Conservation (phyloP, 2,888 invertebrate genomes). For the Sabellastarte sp. region DNA sequence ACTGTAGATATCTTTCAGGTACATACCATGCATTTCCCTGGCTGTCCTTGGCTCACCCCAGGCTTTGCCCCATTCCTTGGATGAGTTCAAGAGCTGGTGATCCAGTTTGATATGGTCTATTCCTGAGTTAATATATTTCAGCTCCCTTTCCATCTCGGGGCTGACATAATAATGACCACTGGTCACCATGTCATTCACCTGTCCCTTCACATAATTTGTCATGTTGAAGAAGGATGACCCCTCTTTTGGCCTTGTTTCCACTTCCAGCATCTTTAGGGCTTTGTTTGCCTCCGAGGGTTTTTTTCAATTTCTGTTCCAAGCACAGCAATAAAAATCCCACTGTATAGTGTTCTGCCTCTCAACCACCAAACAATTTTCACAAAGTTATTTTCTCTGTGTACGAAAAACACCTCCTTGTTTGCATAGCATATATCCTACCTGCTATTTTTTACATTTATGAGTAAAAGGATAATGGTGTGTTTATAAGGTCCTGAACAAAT, state of each 20-base stretch:
- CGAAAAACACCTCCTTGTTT: too few relatives aligned
- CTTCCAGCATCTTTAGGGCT: background rate
- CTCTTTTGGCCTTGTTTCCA: background rate
- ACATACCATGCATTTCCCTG: background rate
- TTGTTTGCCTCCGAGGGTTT: too few relatives aligned
- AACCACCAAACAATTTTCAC: too few relatives aligned
- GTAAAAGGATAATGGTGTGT: too few relatives aligned
- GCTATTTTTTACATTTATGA: too few relatives aligned
- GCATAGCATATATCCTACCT: too few relatives aligned
- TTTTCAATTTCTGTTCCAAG: too few relatives aligned
- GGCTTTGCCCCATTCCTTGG: conserved; percentile 39
- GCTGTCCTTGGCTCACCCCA: conserved; percentile 11
- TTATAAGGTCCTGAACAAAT: too few relatives aligned
- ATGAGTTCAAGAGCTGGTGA: conserved; percentile 40
- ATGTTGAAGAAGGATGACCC: background rate
- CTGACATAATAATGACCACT: conserved; percentile 52
- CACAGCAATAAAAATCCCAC: too few relatives aligned
- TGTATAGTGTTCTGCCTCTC: too few relatives aligned
- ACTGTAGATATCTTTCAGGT: background rate
- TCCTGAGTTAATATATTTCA: conserved; percentile 45
- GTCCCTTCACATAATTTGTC: conserved; percentile 9
- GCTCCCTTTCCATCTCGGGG: conserved; percentile 46
- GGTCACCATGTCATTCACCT: conserved; percentile 11
- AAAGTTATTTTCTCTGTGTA: too few relatives aligned
- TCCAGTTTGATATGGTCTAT: conserved; percentile 52